Conservation (phyloP, 2,888 invertebrate species). For the Drosophila paranaensis region DNA sequence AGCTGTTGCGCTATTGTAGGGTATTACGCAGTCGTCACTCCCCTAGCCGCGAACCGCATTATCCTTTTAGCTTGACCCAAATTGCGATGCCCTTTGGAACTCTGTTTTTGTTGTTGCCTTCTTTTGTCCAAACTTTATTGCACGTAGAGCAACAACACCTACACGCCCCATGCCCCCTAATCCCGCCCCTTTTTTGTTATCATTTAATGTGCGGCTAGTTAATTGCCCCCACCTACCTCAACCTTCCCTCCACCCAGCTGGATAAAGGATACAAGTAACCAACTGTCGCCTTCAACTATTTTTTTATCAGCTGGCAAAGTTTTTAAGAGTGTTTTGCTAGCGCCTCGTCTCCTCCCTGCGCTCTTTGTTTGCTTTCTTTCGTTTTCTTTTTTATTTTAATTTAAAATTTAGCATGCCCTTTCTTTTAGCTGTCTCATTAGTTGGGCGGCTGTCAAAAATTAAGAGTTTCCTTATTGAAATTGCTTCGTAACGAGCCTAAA, state of each 20-base stretch:
- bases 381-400: not conserved
- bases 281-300: slow-evolving; percentile 61
- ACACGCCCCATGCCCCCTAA: not conserved
- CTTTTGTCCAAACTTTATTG: slow-evolving; percentile 63
- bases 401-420: slow-evolving; percentile 2
- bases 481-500: slow-evolving; percentile 24
- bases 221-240: slow-evolving; percentile 52
- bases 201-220: slow-evolving; percentile 72
- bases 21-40: not conserved
- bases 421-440: slow-evolving; percentile 48
- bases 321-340: slow-evolving; percentile 29
- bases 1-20: slow-evolving; percentile 1
- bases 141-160: slow-evolving; percentile 22
- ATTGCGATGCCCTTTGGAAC: slow-evolving; percentile 50
- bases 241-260: not conserved
- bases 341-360: not conserved
- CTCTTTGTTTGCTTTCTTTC: slow-evolving; percentile 1
- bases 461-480: slow-evolving; percentile 68
- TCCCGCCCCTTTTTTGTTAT: slow-evolving; percentile 48
- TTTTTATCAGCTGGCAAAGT: slow-evolving; percentile 62
- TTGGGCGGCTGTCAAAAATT: slow-evolving; percentile 61
- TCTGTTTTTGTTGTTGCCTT: slow-evolving; percentile 27
- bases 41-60: slow-evolving; percentile 63
- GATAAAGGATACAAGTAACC: slow-evolving; percentile 45
- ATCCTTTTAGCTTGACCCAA: slow-evolving; percentile 74